Base-by-base conservation (phyloP, 30 jellyfish, hydroid and myxozoan species). In the Phacellophora camtschatica region DNA sequence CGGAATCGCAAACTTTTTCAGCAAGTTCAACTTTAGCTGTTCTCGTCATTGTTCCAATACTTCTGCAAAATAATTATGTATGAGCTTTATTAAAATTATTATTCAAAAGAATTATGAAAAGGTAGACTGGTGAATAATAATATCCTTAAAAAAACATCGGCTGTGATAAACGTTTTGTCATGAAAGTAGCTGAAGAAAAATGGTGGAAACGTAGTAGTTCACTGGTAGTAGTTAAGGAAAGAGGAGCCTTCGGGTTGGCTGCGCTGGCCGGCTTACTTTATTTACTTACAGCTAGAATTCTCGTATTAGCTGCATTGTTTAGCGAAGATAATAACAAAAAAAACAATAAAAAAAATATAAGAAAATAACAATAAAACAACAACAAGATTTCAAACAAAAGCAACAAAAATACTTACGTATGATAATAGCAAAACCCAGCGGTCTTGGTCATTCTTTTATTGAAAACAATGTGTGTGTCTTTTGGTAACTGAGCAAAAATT, bases 351-450 rank as follows among this genome's bases (percentile, higher is more conserved):
- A 37, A 66, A 11, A 66, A 9, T 27, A 12, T 12, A 11, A 27
- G 28, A 12, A 16, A 12, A 24, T 10, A 66, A 66, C 72, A 5
- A 36, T 32, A 66, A 11, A 66, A 29, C 19, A 62, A 6, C 7
- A n/a, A 18, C 71, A 69, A 3, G 34, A 36, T 4, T n/a, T 22
- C 18, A 39, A 13, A 12, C 7, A 76, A 69, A 69, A 20, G 5
- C 13, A 10, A 4, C 30, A 22, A 45, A 39, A 22, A 23, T 2
- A 77, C 74, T 22, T 41, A 85, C 96, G 68, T 27, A 63, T 51
- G 61, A 69, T 85, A 92, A 56, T 92, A 84, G 71, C 98, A 92
- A 51, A 84, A 85, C 0, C 98, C 98, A 28, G 98, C 98, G n/a
- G 98, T 92, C 49, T 79, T 70, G 35, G 96, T 85, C 95, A 92